Percentiles rank a stretch among this genome's conserved stretches.
phyloP scores from a whole-genome alignment of 2,113 vertebrate species.

The Lepus timidus region DNA sequence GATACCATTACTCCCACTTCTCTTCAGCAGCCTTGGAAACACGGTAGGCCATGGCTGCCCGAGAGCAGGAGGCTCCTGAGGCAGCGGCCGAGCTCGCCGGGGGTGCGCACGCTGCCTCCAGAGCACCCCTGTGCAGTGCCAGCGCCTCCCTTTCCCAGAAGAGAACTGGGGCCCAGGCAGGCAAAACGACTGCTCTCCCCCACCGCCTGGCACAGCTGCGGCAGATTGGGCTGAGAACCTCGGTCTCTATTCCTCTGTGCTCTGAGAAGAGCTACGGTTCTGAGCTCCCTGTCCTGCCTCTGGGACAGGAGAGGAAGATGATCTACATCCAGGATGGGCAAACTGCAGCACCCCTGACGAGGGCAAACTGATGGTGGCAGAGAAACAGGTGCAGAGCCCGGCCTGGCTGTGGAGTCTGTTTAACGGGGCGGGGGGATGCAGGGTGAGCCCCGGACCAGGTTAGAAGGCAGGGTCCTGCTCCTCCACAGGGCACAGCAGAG shows the following conservation, averaged over 20 bases:
- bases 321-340: neutral
- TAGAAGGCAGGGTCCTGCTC: neutral
- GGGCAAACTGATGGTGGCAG: constrained; percentile 14
- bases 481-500: neutral
- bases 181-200: neutral
- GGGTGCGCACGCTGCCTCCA: neutral
- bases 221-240: neutral
- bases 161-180: constrained; percentile 1
- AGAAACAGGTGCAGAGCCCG: neutral
- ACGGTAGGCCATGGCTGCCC: neutral
- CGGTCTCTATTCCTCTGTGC: neutral
- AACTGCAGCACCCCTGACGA: neutral
- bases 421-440: neutral
- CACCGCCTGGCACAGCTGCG: neutral
- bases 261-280: constrained; percentile 33
- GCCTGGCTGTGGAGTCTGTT: neutral
- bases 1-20: neutral
- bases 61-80: neutral
- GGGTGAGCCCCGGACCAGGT: neutral
- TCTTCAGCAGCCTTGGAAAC: neutral
- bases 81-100: neutral
- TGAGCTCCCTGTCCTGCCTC: constrained; percentile 10
- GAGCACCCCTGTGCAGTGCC: neutral
- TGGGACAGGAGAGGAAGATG: neutral
- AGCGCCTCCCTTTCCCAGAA: neutral